A percentile compares a stretch with the other conserved stretches of the same genome.
Evolutionary conservation across 2,888 invertebrate genomes (phyloP).

Genomic region (Atrina japonica): DNA sequence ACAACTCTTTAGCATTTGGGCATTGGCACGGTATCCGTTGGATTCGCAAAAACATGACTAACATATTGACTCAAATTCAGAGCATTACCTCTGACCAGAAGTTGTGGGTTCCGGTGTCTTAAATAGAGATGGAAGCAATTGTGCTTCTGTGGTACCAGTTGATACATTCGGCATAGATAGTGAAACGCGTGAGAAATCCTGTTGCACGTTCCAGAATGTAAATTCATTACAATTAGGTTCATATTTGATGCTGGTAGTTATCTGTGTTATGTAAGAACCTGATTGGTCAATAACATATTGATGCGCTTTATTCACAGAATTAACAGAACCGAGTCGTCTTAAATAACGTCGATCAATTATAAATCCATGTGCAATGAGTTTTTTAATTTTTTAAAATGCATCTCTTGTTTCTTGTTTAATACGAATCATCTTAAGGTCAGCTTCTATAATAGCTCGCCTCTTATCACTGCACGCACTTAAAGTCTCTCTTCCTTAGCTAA

Average conservation of each 20-base stretch:
- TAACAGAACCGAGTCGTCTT: background rate
- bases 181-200: no score
- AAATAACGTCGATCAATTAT: background rate
- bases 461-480: no score
- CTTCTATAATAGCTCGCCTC: background rate
- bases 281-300: conserved; percentile 3
- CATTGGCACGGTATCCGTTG: background rate
- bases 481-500: background rate
- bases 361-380: background rate
- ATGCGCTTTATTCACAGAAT: background rate
- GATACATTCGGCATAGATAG: no score
- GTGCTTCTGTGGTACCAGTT: background rate
- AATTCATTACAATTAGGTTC: no score
- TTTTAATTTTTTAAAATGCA: no score
- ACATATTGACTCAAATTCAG: conserved; percentile 5
- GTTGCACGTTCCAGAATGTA: no score
- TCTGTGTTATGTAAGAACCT: background rate
- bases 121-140: background rate
- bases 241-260: background rate
- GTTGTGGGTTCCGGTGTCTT: background rate
- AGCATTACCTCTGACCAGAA: background rate
- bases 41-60: background rate
- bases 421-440: background rate
- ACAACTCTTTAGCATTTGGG: background rate
- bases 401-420: background rate